Conservation (phyloP, 2,113 vertebrate genomes). For the Brienomyrus longianalis region DNA sequence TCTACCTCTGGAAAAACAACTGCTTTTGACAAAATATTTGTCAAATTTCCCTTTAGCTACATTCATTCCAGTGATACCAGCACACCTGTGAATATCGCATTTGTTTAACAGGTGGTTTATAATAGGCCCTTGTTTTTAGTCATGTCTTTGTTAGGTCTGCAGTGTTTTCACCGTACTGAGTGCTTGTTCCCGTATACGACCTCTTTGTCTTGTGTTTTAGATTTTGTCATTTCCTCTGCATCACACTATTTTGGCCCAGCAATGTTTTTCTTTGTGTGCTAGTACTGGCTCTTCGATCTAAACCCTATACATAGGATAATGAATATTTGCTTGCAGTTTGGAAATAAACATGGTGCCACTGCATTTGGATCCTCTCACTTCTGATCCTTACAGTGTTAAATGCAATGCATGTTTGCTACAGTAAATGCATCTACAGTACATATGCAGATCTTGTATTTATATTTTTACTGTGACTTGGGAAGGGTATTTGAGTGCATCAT, state of each 20-base stretch:
- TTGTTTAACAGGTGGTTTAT: not conserved
- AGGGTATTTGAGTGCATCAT: not conserved
- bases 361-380: not conserved
- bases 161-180: not conserved
- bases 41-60: not conserved
- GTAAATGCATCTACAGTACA: not conserved
- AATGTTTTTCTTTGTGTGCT: not conserved
- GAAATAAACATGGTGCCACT: not conserved
- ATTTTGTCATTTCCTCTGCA: not conserved
- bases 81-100: not conserved
- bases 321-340: not conserved
- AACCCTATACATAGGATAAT: not conserved
- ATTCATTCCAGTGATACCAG: not conserved
- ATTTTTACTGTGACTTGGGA: not conserved
- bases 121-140: not conserved
- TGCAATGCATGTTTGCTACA: not conserved
- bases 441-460: not conserved
- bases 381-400: not conserved
- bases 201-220: not conserved
- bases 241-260: not conserved
- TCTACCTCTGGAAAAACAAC: not conserved
- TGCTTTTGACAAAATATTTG: not conserved
- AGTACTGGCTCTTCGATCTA: not conserved
- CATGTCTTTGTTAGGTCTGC: not conserved
- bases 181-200: not conserved